phyloP scores from a whole-genome alignment of 2,888 invertebrate genomes.

The Cactoblastis cactorum region DNA sequence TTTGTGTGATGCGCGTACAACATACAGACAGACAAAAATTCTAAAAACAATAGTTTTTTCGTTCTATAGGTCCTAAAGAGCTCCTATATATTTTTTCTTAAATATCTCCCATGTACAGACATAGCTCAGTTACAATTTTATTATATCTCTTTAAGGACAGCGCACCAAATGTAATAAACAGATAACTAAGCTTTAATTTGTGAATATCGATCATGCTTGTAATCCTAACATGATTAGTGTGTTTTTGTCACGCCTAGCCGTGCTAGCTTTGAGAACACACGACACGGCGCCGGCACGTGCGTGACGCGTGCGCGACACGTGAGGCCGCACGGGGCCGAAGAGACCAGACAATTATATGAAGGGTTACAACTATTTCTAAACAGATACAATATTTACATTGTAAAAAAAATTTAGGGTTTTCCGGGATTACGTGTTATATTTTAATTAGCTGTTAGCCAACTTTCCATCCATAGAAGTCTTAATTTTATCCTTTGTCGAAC shows the following conservation, averaged over 20 bases:
- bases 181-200: constrained; percentile 38
- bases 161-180: constrained; percentile 21
- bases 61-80: no score
- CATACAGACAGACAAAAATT: no score
- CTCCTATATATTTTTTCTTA: no score
- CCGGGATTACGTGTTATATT: no score
- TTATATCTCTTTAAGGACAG: no score
- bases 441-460: no score
- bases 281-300: constrained; percentile 14
- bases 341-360: constrained; percentile 27
- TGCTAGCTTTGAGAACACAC: constrained; percentile 12
- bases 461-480: no score
- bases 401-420: neutral
- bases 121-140: no score
- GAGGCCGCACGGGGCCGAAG: constrained; percentile 6
- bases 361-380: constrained; percentile 24
- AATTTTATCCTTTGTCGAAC: no score
- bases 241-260: constrained; percentile 26
- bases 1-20: no score
- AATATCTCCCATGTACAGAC: no score
- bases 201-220: constrained; percentile 37
- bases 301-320: constrained; percentile 10
- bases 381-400: constrained; percentile 3
- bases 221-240: constrained; percentile 37
- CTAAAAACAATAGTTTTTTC: no score